These are phyloP conservation scores for Campoplex nolae DNA, from an alignment of 2,888 invertebrate species.

Conservation along the genomic window DNA sequence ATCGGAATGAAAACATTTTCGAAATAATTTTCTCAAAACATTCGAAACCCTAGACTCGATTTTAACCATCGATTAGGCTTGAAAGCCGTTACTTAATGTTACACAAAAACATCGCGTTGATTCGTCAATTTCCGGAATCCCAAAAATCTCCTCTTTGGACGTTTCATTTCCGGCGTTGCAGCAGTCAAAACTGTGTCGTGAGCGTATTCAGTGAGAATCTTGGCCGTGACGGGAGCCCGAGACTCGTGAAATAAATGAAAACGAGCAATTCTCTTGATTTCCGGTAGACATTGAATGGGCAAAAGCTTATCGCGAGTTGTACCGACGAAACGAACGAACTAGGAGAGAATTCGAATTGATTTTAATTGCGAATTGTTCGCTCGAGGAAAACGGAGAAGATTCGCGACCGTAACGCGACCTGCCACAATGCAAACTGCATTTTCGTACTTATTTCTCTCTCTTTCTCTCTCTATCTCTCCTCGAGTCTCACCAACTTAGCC, in stretches of 20 bases:
- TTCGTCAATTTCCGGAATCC: slow-evolving; percentile 15
- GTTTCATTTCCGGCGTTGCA: slow-evolving; percentile 19
- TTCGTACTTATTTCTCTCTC: slow-evolving; percentile 58
- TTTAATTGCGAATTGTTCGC: background rate
- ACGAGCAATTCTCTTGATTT: slow-evolving; percentile 57
- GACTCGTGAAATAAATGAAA: background rate
- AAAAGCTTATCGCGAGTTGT: background rate
- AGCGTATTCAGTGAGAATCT: background rate
- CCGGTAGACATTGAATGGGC: slow-evolving; percentile 43
- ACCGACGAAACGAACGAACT: slow-evolving; percentile 36
- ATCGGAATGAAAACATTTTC: background rate
- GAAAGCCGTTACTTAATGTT: background rate
- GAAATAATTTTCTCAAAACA: background rate
- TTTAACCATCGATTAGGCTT: background rate
- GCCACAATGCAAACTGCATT: slow-evolving; percentile 81
- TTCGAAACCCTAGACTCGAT: background rate
- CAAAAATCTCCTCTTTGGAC: background rate
- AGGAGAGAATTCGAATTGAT: background rate
- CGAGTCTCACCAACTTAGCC: slow-evolving; percentile 14
- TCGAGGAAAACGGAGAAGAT: slow-evolving; percentile 31
- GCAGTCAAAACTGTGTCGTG: slow-evolving; percentile 1
- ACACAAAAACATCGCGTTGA: background rate
- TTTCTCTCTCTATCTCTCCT: slow-evolving; percentile 25
- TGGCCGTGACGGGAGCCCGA: slow-evolving; percentile 2
- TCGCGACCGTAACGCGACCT: slow-evolving; percentile 76